These are phyloP conservation scores for Philereme vetulata DNA, from an alignment of 2,888 invertebrate genomes.

Conservation along the genomic window DNA sequence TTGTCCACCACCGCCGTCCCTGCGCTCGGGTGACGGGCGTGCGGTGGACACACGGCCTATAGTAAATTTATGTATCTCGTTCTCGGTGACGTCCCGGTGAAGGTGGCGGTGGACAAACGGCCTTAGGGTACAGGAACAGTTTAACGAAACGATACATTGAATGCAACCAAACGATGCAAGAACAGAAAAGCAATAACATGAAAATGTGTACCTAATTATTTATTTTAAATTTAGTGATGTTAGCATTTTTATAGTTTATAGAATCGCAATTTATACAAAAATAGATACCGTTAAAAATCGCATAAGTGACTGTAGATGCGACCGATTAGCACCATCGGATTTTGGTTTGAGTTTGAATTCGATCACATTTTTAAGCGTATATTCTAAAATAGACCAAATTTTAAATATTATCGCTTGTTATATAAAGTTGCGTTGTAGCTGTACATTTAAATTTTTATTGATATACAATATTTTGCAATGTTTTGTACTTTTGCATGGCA, in stretches of 20 bases:
- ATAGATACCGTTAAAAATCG: neutral
- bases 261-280: neutral
- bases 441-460: conserved; percentile 43
- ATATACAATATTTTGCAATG: conserved; percentile 49
- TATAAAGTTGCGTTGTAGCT: conserved; percentile 40
- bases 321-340: conserved; percentile 6
- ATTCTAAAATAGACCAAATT: conserved; percentile 47
- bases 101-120: no score
- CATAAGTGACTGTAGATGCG: conserved; percentile 7
- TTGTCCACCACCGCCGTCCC: no score
- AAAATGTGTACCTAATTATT: conserved; percentile 12
- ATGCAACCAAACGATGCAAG: neutral
- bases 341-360: neutral
- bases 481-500: conserved; percentile 44
- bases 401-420: conserved; percentile 45
- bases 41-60: no score
- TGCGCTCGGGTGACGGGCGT: no score
- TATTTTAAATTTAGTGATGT: conserved; percentile 5
- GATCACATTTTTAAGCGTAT: conserved; percentile 6
- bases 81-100: no score
- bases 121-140: conserved; percentile 20
- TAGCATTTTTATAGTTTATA: conserved; percentile 27
- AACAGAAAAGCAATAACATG: conserved; percentile 19
- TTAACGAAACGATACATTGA: neutral
- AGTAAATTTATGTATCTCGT: no score